These are phyloP conservation scores for Anastrepha ludens DNA, from an alignment of 1,140 invertebrate species.

Conservation along the genomic window DNA sequence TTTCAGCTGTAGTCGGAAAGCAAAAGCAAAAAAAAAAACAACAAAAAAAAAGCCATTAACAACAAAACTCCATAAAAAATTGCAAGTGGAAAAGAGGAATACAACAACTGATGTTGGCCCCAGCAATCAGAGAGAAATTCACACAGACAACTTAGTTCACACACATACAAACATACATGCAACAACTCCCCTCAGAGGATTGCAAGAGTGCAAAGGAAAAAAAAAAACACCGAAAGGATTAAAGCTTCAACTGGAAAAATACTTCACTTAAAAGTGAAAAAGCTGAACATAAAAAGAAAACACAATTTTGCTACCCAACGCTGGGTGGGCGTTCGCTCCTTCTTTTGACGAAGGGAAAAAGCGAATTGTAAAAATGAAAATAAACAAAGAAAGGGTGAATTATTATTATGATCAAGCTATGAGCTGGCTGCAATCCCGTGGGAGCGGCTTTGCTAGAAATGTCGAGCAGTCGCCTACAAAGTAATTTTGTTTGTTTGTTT, in stretches of 20 bases:
- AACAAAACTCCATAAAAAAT: not conserved
- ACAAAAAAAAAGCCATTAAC: not conserved
- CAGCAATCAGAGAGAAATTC: slow-evolving; percentile 23
- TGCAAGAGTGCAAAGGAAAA: not conserved
- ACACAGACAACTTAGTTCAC: not conserved
- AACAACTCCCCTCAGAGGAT: not conserved
- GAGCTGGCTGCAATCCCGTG: not conserved
- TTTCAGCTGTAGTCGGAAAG: not conserved
- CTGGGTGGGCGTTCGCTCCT: not conserved
- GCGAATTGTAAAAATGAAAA: not conserved
- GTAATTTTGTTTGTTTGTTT: not conserved
- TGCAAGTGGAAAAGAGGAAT: not conserved
- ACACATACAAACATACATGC: slow-evolving; percentile 16
- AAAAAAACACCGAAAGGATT: not conserved
- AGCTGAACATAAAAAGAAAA: slow-evolving; percentile 19
- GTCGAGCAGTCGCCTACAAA: not conserved
- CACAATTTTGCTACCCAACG: not conserved
- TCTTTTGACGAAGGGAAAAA: not conserved
- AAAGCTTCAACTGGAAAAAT: slow-evolving; percentile 50
- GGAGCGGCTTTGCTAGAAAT: slow-evolving; percentile 10
- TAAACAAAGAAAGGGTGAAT: not conserved
- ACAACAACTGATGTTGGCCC: not conserved
- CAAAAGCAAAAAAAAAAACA: not conserved
- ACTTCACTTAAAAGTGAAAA: slow-evolving; percentile 24
- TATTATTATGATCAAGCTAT: slow-evolving; percentile 43